Evolutionary conservation across 2,888 invertebrate species (phyloP).

Genomic region (Hipparchia semele): DNA sequence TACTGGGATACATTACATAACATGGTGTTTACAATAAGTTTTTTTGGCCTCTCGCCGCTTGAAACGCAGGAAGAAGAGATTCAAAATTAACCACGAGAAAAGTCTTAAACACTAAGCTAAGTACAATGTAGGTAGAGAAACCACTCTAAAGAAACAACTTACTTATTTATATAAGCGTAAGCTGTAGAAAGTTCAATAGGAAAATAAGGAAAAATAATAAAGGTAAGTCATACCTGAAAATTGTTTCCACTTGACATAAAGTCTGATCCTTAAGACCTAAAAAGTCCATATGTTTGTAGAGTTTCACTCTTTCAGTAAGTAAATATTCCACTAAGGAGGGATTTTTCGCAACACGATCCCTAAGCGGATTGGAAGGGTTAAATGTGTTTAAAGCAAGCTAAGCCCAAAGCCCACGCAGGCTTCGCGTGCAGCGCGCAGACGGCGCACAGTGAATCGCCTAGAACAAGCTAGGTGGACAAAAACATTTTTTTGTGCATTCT

Average conservation of each 20-base stretch:
- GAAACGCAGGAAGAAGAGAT: no score
- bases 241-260: conserved; percentile 20
- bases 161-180: no score
- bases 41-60: no score
- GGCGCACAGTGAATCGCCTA: no score
- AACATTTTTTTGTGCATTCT: no score
- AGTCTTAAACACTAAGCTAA: no score
- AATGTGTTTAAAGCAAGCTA: conserved; percentile 40
- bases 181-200: no score
- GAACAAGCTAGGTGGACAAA: no score
- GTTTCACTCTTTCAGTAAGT: conserved; percentile 34
- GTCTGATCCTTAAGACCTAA: conserved; percentile 21
- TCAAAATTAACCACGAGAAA: no score
- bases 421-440: conserved; percentile 35
- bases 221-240: neutral
- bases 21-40: neutral
- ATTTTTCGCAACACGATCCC: conserved; percentile 39
- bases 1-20: neutral
- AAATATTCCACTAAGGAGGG: conserved; percentile 38
- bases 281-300: conserved; percentile 24
- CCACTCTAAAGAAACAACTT: no score
- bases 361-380: conserved; percentile 41
- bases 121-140: no score
- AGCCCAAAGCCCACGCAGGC: conserved; percentile 37
- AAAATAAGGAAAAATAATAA: neutral